Conservation (phyloP, 2,888 invertebrate genomes). For the Julus scandinavius region DNA sequence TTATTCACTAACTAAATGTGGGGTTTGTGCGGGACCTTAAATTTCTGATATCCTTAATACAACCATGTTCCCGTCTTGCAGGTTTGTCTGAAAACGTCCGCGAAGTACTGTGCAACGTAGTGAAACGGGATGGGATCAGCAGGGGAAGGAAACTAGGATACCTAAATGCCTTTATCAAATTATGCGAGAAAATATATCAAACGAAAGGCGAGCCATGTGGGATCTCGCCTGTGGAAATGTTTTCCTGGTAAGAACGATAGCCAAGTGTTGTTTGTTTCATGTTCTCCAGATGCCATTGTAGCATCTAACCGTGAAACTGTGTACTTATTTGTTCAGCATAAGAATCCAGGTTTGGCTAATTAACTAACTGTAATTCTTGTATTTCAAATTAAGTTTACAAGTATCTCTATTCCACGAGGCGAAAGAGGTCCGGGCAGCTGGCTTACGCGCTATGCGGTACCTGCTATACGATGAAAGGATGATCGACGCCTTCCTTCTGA, state of each 20-base stretch:
- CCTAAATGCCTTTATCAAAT: slow-evolving; percentile 87
- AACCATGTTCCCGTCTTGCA: slow-evolving; percentile 60
- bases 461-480: slow-evolving; percentile 81
- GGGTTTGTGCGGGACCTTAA: too few species aligned
- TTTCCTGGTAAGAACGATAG: slow-evolving; percentile 74
- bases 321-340: too few species aligned
- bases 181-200: slow-evolving; percentile 75
- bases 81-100: slow-evolving; percentile 70
- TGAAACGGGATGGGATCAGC: slow-evolving; percentile 74
- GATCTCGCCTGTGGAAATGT: slow-evolving; percentile 81
- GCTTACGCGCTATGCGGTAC: slow-evolving; percentile 87
- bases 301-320: too few species aligned
- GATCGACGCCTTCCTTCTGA: slow-evolving; percentile 79
- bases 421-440: slow-evolving; percentile 88
- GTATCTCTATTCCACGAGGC: slow-evolving; percentile 86
- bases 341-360: too few species aligned
- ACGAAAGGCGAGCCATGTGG: slow-evolving; percentile 71
- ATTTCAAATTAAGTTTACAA: slow-evolving; percentile 76
- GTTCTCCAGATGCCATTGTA: too few species aligned
- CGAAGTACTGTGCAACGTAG: slow-evolving; percentile 73
- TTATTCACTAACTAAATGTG: too few species aligned
- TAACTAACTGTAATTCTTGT: background rate
- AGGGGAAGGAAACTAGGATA: slow-evolving; percentile 85
- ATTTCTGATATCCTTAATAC: too few species aligned
- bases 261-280: too few species aligned